Evolutionary conservation across 2,888 invertebrate species (phyloP).

Genomic region (Cenopis cana): DNA sequence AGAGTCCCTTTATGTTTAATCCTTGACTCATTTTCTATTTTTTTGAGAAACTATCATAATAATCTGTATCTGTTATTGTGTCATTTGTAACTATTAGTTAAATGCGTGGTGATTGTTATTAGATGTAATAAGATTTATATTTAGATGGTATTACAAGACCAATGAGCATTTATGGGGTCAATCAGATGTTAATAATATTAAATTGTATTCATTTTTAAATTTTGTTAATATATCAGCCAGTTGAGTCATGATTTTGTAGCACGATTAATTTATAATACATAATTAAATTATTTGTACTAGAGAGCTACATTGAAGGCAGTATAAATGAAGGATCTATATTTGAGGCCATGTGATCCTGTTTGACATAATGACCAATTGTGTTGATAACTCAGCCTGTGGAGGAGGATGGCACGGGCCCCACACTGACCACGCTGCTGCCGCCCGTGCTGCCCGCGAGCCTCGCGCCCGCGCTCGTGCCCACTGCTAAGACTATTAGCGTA

Average conservation of each 20-base stretch:
- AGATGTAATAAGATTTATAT: neutral
- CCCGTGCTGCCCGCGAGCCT: conserved; percentile 61
- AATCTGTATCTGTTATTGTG: neutral
- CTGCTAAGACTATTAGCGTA: conserved; percentile 59
- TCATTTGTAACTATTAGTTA: neutral
- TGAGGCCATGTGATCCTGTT: neutral
- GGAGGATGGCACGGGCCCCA: conserved; percentile 63
- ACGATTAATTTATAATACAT: no score
- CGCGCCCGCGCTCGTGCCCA: conserved; percentile 54
- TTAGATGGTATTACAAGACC: no score
- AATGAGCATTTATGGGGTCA: no score
- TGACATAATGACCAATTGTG: conserved; percentile 25
- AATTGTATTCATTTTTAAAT: no score
- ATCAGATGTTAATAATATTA: no score
- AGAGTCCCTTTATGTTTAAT: conserved; percentile 12
- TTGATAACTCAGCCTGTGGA: conserved; percentile 54
- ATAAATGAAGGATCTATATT: no score
- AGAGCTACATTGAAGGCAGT: no score
- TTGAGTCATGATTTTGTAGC: no score
- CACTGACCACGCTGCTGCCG: conserved; percentile 68
- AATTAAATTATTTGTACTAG: neutral
- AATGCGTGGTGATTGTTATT: neutral
- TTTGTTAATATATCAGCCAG: no score
- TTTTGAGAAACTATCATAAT: neutral
- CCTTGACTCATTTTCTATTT: neutral